These are phyloP conservation scores for Coenonympha arcania DNA, from an alignment of 2,888 invertebrate species.

Conservation along the genomic window DNA sequence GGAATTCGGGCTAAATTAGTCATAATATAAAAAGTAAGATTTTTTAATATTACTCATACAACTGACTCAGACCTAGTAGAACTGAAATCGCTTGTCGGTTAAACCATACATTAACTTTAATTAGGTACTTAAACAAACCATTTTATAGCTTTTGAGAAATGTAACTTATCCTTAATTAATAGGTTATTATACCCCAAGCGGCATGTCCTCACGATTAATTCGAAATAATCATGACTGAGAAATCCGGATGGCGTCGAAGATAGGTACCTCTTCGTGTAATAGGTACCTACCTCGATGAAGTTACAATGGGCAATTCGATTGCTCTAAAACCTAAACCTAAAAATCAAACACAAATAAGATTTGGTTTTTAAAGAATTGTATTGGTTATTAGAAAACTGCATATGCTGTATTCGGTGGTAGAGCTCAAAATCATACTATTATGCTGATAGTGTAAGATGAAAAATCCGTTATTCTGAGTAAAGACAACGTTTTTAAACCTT, in stretches of 20 bases:
- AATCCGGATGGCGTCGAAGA: not conserved
- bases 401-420: no score
- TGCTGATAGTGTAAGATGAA: no score
- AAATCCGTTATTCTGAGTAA: no score
- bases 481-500: no score
- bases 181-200: not conserved
- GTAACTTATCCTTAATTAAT: conserved; percentile 2
- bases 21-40: not conserved
- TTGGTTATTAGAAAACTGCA: no score
- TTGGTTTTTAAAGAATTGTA: no score
- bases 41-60: not conserved
- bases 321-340: no score
- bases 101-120: conserved; percentile 1
- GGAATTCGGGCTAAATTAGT: not conserved
- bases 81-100: not conserved
- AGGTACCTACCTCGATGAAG: no score
- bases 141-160: not conserved
- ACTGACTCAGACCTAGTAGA: not conserved
- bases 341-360: no score
- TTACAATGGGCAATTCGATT: no score
- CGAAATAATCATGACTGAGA: not conserved
- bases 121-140: not conserved
- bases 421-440: no score
- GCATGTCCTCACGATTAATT: not conserved
- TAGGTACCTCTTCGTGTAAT: not conserved